These are phyloP conservation scores for Clarias pachynema DNA, from an alignment of 2,797 vertebrate species.

Conservation along the genomic window DNA sequence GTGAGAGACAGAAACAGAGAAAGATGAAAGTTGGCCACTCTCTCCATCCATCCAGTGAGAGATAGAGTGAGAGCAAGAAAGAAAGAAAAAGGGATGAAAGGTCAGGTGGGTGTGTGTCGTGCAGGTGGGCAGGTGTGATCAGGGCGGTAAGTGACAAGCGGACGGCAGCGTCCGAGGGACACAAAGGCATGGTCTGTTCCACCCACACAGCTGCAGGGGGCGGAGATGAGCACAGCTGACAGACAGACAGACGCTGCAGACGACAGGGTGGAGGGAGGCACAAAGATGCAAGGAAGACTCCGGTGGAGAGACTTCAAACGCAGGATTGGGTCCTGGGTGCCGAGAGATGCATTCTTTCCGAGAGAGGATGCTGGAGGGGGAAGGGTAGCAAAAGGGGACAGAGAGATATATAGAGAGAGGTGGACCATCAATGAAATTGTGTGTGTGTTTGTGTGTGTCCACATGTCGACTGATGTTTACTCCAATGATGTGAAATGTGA, in stretches of 20 bases:
- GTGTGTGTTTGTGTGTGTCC: conserved; percentile 35
- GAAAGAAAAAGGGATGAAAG: conserved; percentile 48
- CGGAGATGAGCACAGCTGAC: conserved; percentile 70
- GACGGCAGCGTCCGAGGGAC: conserved; percentile 64
- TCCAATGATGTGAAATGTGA: neutral
- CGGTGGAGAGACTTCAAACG: conserved; percentile 72
- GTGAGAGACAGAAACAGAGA: conserved; percentile 26
- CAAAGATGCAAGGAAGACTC: conserved; percentile 56
- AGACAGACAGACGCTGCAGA: conserved; percentile 67
- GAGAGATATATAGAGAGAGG: conserved; percentile 54
- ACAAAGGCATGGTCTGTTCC: conserved; percentile 76
- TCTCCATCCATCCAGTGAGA: neutral
- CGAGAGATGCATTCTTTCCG: conserved; percentile 77
- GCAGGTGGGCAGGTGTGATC: conserved; percentile 82
- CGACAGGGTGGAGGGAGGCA: conserved; percentile 62
- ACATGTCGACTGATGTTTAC: neutral
- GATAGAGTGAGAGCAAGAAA: conserved; percentile 34
- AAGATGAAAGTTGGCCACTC: conserved; percentile 31
- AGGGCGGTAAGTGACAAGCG: conserved; percentile 68
- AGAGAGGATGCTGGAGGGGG: conserved; percentile 49
- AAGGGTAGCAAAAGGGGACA: neutral
- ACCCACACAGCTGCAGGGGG: conserved; percentile 72
- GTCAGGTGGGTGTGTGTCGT: conserved; percentile 48
- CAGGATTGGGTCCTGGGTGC: conserved; percentile 69
- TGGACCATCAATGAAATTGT: conserved; percentile 53